Conservation (phyloP, 2,113 vertebrate species). For the Lates calcarifer region DNA sequence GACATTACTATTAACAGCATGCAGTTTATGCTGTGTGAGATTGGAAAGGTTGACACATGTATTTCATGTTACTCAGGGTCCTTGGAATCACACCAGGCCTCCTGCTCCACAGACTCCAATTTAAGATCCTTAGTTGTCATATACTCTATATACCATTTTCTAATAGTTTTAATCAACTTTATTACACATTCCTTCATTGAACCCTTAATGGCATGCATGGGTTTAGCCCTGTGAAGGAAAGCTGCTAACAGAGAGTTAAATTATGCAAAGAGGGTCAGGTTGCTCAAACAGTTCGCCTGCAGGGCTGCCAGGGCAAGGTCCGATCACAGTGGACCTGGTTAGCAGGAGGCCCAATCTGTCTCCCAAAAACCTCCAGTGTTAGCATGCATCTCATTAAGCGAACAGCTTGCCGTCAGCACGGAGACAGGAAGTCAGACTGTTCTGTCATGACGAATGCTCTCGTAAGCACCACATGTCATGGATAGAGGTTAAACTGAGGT, state of each 20-base stretch:
- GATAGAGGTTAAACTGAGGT: slow-evolving; percentile 69
- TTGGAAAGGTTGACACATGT: background rate
- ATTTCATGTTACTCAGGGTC: background rate
- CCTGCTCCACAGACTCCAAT: background rate
- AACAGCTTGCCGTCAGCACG: slow-evolving; percentile 85
- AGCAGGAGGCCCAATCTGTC: slow-evolving; percentile 82
- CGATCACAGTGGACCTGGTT: slow-evolving; percentile 64
- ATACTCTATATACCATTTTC: background rate
- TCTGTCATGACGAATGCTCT: slow-evolving; percentile 83
- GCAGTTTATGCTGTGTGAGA: background rate
- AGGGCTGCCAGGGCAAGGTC: slow-evolving; percentile 76
- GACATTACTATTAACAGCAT: background rate
- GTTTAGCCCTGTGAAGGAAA: slow-evolving; percentile 12
- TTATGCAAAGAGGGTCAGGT: slow-evolving; percentile 68
- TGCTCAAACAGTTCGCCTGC: slow-evolving; percentile 70
- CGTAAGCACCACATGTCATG: slow-evolving; percentile 75
- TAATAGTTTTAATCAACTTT: slow-evolving; percentile 20
- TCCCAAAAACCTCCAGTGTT: slow-evolving; percentile 74
- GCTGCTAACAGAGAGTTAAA: slow-evolving; percentile 41
- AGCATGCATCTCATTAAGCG: slow-evolving; percentile 84
- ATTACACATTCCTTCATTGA: slow-evolving; percentile 33
- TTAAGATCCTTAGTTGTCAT: slow-evolving; percentile 23
- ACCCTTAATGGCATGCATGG: slow-evolving; percentile 10
- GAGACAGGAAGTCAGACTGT: slow-evolving; percentile 84
- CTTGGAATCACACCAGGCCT: slow-evolving; percentile 23